Evolutionary conservation across 2,797 vertebrate species (phyloP), one percentile per base, ranked within the genome.

Genomic region (Sparus aurata): DNA sequence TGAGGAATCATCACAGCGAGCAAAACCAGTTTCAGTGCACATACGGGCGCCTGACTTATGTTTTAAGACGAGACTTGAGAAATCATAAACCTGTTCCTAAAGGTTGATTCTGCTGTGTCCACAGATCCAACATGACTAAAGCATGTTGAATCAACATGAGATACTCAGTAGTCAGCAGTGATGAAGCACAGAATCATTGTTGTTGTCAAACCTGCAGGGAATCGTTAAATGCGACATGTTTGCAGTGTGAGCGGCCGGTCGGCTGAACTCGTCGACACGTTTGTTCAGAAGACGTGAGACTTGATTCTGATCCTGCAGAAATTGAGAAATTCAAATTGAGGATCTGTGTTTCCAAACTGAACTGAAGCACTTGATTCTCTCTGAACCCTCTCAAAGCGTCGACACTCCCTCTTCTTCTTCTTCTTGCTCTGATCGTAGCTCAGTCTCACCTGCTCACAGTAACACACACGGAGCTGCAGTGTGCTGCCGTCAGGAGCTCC

Each of bases 401-500:
- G 4, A 20, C 27, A 1, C n/a, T 50, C 23, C 13, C 5, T 0
- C 53, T n/a, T 43, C 45, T 22, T 22, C 34, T 18, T 60, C 55
- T 3, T n/a, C n/a, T 46, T n/a, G 38, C 38, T 38, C 50, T 8
- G 5, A 45, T 20, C 2, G 1, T 2, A 3, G 23, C 34, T 52
- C 15, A 6, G n/a, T 10, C 20, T 2, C 7, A 43, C 74, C 1
- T 0, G 5, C 43, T 60, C 12, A 18, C 23, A 27, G 9, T 3
- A 5, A 17, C 13, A 25, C 43, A 12, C 23, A n/a, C 6, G 25
- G 22, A 53, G 69, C 59, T 59, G 38, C 55, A 20, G 46, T 25
- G 57, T 52, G 69, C 58, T 55, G 61, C 53, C 4, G 55, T 50
- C 57, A 34, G 23, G n/a, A 23, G 64, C 30, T 53, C 23, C 57